Percentiles rank a stretch among this genome's conserved stretches.
Conservation (phyloP, 2,888 invertebrate species). For the Aplocera efformata region DNA sequence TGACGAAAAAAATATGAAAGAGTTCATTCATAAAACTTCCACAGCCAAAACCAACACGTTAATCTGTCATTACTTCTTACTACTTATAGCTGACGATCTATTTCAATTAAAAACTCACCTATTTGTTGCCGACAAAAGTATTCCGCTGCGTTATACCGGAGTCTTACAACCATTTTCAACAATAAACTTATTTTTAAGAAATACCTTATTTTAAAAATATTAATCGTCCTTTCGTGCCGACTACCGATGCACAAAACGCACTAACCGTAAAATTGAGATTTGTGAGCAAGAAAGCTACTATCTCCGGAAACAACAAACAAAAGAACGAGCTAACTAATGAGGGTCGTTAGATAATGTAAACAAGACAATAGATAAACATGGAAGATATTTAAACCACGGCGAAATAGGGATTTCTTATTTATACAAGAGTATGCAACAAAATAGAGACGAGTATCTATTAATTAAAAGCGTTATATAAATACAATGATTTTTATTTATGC, state of each 20-base stretch:
- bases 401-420: neutral
- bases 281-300: conserved; percentile 5
- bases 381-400: neutral
- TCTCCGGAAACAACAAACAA: conserved; percentile 13
- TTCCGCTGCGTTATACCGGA: conserved; percentile 29
- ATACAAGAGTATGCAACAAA: too few relatives aligned
- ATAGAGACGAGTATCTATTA: too few relatives aligned
- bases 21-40: conserved; percentile 18
- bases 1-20: conserved; percentile 11
- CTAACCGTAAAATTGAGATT: conserved; percentile 9
- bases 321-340: conserved; percentile 12
- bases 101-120: conserved; percentile 32
- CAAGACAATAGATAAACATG: conserved; percentile 8
- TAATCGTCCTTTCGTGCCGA: conserved; percentile 1
- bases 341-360: conserved; percentile 9
- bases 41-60: conserved; percentile 21
- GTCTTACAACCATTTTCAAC: conserved; percentile 36
- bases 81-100: too few relatives aligned
- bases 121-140: conserved; percentile 19
- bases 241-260: conserved; percentile 15
- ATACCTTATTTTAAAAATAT: too few relatives aligned
- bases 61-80: conserved; percentile 6
- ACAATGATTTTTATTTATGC: too few relatives aligned
- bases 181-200: conserved; percentile 6
- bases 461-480: neutral